Evolutionary conservation across 1,140 invertebrate species (phyloP).

Genomic region (Drosophila repletoides): DNA sequence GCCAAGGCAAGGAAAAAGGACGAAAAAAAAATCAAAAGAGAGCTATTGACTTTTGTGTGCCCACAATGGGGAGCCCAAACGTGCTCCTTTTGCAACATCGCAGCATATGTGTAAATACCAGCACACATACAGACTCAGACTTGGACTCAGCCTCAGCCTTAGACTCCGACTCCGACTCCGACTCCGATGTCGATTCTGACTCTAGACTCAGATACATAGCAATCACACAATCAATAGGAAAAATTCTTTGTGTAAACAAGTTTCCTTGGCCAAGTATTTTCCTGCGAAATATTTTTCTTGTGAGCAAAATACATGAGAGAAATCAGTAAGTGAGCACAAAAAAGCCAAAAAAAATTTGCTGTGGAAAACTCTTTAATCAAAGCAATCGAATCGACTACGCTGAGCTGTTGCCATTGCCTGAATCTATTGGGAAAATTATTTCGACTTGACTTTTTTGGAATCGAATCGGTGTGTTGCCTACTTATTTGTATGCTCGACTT

Average conservation of each 20-base stretch:
- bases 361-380: slow-evolving; percentile 57
- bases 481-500: slow-evolving; percentile 75
- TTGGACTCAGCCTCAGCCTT: not conserved
- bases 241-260: slow-evolving; percentile 65
- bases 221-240: slow-evolving; percentile 64
- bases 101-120: slow-evolving; percentile 27
- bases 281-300: too few species aligned
- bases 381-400: slow-evolving; percentile 31
- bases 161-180: too few species aligned
- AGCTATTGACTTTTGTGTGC: slow-evolving; percentile 37
- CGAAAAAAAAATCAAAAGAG: slow-evolving; percentile 21
- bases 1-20: too few species aligned
- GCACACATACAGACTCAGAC: not conserved
- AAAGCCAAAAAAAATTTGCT: too few species aligned
- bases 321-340: slow-evolving; percentile 37
- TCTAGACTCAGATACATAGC: not conserved
- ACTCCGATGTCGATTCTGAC: too few species aligned
- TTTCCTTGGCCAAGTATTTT: slow-evolving; percentile 18
- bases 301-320: slow-evolving; percentile 10
- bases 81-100: slow-evolving; percentile 24
- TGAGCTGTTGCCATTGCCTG: not conserved
- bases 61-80: slow-evolving; percentile 32
- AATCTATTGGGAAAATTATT: slow-evolving; percentile 46
- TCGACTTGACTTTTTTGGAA: slow-evolving; percentile 12
- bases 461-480: slow-evolving; percentile 23